Conservation (phyloP, 92 coral and sea anemone genomes). For the Bergia sp. region DNA sequence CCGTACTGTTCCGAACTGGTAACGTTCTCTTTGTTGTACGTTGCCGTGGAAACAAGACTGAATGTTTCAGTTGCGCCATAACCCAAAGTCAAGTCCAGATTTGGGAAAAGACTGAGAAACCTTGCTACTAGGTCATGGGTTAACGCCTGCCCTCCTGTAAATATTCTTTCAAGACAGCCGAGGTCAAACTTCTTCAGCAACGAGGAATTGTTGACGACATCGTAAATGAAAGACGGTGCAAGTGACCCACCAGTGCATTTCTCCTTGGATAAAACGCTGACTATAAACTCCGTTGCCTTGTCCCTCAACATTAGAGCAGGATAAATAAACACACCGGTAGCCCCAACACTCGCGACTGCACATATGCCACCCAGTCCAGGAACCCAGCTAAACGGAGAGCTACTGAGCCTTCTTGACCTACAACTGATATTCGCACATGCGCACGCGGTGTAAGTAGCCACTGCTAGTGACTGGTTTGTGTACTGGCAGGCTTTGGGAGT, state of each 20-base stretch:
- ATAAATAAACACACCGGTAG: background rate
- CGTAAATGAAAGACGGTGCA: background rate
- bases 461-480: slow-evolving; percentile 23
- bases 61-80: slow-evolving; percentile 40
- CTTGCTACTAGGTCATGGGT: background rate
- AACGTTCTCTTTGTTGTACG: background rate
- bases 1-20: slow-evolving; percentile 9
- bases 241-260: background rate
- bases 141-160: background rate
- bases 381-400: slow-evolving; percentile 22
- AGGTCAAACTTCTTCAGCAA: slow-evolving; percentile 7
- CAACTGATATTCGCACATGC: background rate
- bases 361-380: slow-evolving; percentile 23
- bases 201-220: slow-evolving; percentile 4
- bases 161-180: background rate
- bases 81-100: background rate
- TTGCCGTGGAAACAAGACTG: background rate
- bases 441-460: background rate
- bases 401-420: background rate
- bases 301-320: background rate
- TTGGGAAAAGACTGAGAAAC: slow-evolving; percentile 19
- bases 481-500: background rate
- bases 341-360: background rate
- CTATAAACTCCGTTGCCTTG: background rate
- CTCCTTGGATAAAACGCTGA: slow-evolving; percentile 10